phyloP scores from a whole-genome alignment of 2,113 vertebrate species.

The Zapus hudsonius region DNA sequence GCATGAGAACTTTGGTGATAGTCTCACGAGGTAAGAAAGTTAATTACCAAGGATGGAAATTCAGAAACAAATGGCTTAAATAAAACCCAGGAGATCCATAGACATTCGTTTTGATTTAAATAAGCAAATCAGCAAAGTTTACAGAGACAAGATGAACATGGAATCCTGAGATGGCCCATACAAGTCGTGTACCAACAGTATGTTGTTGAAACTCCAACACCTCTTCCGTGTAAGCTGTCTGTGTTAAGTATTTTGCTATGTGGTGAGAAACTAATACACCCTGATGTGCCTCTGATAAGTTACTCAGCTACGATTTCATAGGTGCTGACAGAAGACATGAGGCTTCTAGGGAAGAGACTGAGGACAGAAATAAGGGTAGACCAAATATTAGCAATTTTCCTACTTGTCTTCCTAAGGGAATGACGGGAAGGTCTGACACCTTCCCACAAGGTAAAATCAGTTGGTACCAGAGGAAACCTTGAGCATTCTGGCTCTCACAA shows the following conservation, averaged over 20 bases:
- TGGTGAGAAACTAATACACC: background rate
- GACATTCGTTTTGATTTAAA: background rate
- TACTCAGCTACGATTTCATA: background rate
- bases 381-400: background rate
- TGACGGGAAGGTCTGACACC: background rate
- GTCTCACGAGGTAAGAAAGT: conserved; percentile 70
- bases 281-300: background rate
- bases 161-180: background rate
- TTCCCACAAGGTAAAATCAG: background rate
- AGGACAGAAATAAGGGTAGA: background rate
- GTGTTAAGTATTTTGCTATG: background rate
- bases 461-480: background rate
- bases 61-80: conserved; percentile 40
- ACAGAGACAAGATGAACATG: background rate
- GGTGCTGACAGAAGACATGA: background rate
- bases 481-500: background rate
- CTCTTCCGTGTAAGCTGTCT: background rate
- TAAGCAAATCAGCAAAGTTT: background rate
- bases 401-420: background rate
- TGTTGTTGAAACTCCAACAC: background rate
- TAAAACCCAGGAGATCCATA: too few relatives aligned
- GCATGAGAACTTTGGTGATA: conserved; percentile 67
- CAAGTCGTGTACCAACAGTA: background rate
- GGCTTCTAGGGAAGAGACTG: background rate
- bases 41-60: conserved; percentile 61